Conservation (phyloP, 2,113 vertebrate species). For the Muntiacus reevesi region DNA sequence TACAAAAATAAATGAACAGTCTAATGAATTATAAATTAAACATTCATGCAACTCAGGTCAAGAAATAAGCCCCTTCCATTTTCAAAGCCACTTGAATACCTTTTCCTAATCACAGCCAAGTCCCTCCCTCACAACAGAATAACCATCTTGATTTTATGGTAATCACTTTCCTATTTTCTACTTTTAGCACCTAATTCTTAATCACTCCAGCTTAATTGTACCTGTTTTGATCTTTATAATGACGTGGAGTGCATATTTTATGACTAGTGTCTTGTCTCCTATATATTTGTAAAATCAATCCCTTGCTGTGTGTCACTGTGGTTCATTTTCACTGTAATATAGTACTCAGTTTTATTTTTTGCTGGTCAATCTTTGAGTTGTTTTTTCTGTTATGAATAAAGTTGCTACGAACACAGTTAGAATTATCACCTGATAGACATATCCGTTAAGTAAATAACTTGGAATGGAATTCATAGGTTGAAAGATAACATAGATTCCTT, state of each 20-base stretch:
- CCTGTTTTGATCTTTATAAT: slow-evolving; percentile 29
- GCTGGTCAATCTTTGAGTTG: background rate
- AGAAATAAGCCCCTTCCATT: background rate
- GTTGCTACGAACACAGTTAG: background rate
- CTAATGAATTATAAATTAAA: background rate
- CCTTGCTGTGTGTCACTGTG: background rate
- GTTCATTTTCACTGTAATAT: background rate
- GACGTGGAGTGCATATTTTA: background rate
- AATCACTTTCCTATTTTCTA: background rate
- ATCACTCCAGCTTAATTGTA: background rate
- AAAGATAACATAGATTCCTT: background rate
- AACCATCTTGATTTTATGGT: background rate
- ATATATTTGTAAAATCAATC: background rate
- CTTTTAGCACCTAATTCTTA: slow-evolving; percentile 19
- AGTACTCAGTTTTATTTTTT: background rate
- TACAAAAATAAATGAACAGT: background rate
- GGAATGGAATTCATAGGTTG: background rate
- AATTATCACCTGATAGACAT: background rate
- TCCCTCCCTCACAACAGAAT: background rate
- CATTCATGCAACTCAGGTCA: background rate
- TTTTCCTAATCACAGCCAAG: background rate
- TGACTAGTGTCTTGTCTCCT: background rate
- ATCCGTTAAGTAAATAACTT: background rate
- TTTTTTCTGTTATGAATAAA: background rate
- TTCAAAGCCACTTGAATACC: background rate